These are phyloP conservation scores for Ctenosaura bakeri DNA, from an alignment of 2,797 vertebrate species.

Conservation along the genomic window DNA sequence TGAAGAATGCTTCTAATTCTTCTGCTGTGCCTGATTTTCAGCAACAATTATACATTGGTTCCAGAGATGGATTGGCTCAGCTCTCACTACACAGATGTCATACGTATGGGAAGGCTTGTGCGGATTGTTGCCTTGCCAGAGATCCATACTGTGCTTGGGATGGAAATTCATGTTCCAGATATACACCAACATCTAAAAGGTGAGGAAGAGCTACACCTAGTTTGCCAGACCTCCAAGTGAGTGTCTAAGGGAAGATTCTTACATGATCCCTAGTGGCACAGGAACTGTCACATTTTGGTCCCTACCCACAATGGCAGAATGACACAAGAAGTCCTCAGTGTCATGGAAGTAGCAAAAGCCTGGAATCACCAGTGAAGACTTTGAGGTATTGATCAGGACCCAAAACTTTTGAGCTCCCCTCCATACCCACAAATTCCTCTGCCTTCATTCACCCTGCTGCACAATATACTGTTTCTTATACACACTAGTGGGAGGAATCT, in stretches of 20 bases:
- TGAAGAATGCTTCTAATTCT: conserved; percentile 71
- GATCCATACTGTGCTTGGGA: conserved; percentile 99
- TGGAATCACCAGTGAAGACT: not conserved
- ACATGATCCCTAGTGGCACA: not conserved
- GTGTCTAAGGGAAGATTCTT: not conserved
- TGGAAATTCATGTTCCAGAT: conserved; percentile 92
- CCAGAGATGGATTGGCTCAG: conserved; percentile 91
- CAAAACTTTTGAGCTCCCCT: not conserved
- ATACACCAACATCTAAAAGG: conserved; percentile 95
- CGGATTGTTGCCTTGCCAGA: conserved; percentile 88
- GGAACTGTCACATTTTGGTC: no score
- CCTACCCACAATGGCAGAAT: no score
- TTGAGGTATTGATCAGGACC: not conserved
- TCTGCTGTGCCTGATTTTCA: conserved; percentile 80
- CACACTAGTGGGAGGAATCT: not conserved
- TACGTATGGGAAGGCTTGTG: conserved; percentile 88
- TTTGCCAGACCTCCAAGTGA: not conserved
- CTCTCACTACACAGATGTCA: conserved; percentile 95
- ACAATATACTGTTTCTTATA: not conserved
- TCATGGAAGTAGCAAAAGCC: not conserved
- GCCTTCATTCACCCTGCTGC: not conserved
- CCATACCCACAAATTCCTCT: not conserved
- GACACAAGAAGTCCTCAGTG: no score
- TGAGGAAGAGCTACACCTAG: conserved; percentile 62
- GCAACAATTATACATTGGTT: conserved; percentile 97